Base-by-base conservation (phyloP, 2,113 vertebrate species). In the Vulpes vulpes region DNA sequence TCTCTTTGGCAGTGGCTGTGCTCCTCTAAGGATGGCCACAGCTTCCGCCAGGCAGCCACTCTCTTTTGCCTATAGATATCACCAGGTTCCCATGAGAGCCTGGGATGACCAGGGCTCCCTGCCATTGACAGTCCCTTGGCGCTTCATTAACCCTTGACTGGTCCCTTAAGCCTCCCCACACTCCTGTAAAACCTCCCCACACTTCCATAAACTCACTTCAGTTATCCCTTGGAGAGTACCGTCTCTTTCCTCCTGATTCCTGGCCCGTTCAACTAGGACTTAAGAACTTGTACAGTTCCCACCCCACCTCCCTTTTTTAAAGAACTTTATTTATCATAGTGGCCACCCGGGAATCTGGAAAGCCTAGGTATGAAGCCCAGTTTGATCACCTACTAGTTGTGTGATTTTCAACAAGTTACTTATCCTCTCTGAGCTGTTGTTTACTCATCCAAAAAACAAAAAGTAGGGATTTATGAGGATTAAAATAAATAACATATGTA, bases 361-460 rank as follows among this genome's bases (percentile, higher is more conserved):
- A 22, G 89, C 49, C 22, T 92, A 80, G 51, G 80, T 84, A 73
- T 53, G 22, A 95, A 96, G 43, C 19, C 82, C 25, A 83, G 55
- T 80, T 78, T 62, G 43, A 74, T 89, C 76, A 76, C n/a, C 80
- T 64, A 55, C 32, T 81, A 59, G 51, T 23, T 87, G 55, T 74
- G 67, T 82, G 49, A 92, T 43, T 62, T 83, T 35, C 27, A 67
- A 35, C 73, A 78, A 91, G 12, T 86, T 51, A 89, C 20, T 67
- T 71, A 92, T 8, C 10, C 43, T 32, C 23, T 69, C 53, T 87
- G 43, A 93, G 57, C 35, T 91, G 10, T 86, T 51, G 64, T 86
- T 95, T 86, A 57, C 55, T 94, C 49, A 78, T 12, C 55, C 38
- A 71, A 19, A 79, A 83, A 94, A 91, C 65, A 84, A 84, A 94